A percentile compares a stretch with the other conserved stretches of the same genome.
phyloP scores from a whole-genome alignment of 2,797 vertebrate genomes.

The Acanthis flammea region DNA sequence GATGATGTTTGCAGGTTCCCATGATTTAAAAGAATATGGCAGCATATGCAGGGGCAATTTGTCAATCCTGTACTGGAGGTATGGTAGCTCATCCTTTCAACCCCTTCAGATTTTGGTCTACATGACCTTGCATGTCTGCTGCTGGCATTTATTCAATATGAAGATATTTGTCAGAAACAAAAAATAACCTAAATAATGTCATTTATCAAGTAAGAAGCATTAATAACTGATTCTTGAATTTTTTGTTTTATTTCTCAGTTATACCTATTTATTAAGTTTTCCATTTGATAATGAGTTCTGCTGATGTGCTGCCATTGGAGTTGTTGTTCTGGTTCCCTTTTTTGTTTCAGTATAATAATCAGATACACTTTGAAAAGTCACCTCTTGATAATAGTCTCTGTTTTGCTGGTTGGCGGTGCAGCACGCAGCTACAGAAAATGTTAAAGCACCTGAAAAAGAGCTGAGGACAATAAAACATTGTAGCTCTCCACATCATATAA shows the following conservation, averaged over 20 bases:
- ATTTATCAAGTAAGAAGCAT: neutral
- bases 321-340: neutral
- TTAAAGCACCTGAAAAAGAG: neutral
- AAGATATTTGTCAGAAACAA: neutral
- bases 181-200: neutral
- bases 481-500: neutral
- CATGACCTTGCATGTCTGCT: neutral
- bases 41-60: neutral
- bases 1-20: neutral
- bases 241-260: neutral
- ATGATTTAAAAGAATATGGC: neutral
- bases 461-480: neutral
- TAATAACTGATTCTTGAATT: neutral
- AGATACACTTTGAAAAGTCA: neutral
- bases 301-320: neutral
- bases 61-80: neutral
- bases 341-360: neutral
- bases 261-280: neutral
- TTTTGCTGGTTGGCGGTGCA: neutral
- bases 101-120: neutral
- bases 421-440: neutral
- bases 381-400: neutral
- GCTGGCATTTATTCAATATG: neutral
- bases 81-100: neutral
- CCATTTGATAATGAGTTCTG: neutral